Conservation (phyloP, 2,888 invertebrate genomes). For the Furcula furcula region DNA sequence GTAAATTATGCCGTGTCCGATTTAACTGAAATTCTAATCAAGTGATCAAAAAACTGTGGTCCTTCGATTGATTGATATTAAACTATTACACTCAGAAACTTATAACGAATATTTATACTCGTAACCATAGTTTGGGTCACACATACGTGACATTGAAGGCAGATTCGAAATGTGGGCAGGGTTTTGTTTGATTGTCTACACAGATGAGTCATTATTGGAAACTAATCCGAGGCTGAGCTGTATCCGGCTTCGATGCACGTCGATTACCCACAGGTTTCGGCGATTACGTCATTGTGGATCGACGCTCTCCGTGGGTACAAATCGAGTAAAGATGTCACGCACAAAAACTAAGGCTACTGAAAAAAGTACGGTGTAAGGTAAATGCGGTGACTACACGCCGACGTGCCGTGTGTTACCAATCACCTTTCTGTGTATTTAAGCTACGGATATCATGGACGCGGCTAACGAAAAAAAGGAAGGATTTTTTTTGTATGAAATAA, state of each 20-base stretch:
- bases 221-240: slow-evolving; percentile 56
- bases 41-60: too few relatives aligned
- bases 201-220: slow-evolving; percentile 59
- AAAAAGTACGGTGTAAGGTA: slow-evolving; percentile 21
- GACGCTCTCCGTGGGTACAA: slow-evolving; percentile 7
- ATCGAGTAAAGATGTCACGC: slow-evolving; percentile 29
- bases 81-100: too few relatives aligned
- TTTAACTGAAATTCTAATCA: too few relatives aligned
- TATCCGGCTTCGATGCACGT: slow-evolving; percentile 55
- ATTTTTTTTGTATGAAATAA: too few relatives aligned
- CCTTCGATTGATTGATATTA: too few relatives aligned
- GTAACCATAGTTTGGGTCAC: too few relatives aligned
- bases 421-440: slow-evolving; percentile 17
- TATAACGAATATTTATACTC: too few relatives aligned
- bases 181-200: slow-evolving; percentile 34
- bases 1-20: too few relatives aligned
- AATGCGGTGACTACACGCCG: slow-evolving; percentile 22
- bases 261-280: slow-evolving; percentile 25
- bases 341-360: slow-evolving; percentile 22
- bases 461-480: not conserved
- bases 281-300: slow-evolving; percentile 38
- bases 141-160: slow-evolving; percentile 33
- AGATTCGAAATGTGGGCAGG: slow-evolving; percentile 37
- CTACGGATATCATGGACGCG: slow-evolving; percentile 1
- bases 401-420: slow-evolving; percentile 27